Evolutionary conservation across 2,113 vertebrate genomes (phyloP).

Genomic region (Pseudorectes ferrugineus): DNA sequence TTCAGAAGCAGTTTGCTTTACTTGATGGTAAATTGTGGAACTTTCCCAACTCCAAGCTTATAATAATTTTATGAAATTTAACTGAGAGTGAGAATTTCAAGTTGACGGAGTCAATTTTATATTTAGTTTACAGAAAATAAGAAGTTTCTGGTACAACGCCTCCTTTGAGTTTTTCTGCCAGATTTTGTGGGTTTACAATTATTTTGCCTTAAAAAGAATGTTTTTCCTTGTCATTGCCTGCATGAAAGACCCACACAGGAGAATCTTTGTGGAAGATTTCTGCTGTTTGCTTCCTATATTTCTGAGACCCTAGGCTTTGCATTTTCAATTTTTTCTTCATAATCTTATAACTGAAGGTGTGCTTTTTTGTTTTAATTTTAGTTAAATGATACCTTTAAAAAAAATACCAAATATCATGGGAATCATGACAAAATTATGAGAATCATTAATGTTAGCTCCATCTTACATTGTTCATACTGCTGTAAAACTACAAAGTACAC

Average conservation of each 20-base stretch:
- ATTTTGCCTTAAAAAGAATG: constrained; percentile 28
- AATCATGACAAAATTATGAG: neutral
- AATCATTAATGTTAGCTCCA: neutral
- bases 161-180: constrained; percentile 31
- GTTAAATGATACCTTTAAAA: neutral
- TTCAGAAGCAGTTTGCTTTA: constrained; percentile 50
- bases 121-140: constrained; percentile 58
- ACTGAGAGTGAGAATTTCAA: constrained; percentile 47
- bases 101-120: constrained; percentile 43
- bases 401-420: neutral
- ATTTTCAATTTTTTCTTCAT: neutral
- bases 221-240: neutral
- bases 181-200: constrained; percentile 23
- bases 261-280: neutral
- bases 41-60: neutral
- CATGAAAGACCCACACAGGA: neutral
- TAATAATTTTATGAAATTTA: constrained; percentile 53
- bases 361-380: neutral
- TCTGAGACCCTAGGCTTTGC: neutral
- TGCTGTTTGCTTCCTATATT: neutral
- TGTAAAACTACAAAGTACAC: neutral
- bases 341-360: neutral
- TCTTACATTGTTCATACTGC: neutral
- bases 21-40: constrained; percentile 29
- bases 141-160: constrained; percentile 54